Evolutionary conservation across 2,113 vertebrate species (phyloP), one percentile per base, ranked within the genome.

Genomic region (Crocuta crocuta): DNA sequence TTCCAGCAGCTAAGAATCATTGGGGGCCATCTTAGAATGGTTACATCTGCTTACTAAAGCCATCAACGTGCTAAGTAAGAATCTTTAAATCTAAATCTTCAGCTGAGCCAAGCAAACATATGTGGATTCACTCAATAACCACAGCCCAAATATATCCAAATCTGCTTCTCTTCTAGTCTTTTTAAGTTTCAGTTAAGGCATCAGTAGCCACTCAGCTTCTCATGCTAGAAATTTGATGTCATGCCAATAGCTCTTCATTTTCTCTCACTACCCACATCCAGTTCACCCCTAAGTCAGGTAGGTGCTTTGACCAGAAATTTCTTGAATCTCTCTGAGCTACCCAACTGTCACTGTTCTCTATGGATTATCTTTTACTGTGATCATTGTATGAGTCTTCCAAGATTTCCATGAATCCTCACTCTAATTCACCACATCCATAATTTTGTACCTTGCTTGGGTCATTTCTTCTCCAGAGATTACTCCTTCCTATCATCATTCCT

Each of bases 141-240:
- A 70, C 23, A 88, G 13, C 9, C 35, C 17, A 82, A 76, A 55
- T 48, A 88, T 74, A 33, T 91, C 17, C 26, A 55, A 79, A 89
- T 71, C 23, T 74, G 33, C 4, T 66, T 93, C 16, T 79, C 7
- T 80, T 80, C 28, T 68, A 50, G 55, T 86, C 53, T 61, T 85
- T 31, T 86, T 92, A 89, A 21, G 80, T 80, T 91, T 63, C 13
- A 68, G 10, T 45, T 78, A 53, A 91, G 63, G 16, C 9, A 58
- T 78, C 68, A 89, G 31, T 33, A 78, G 33, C 5, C 48, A 95
- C n/a, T 39, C 61, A 90, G 12, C 7, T 87, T 95, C 15, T 21
- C 28, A 63, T 89, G 33, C n/a, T 83, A 79, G n/a, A 79, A 89
- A 68, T 68, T 66, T 96, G 73, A 94, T 81, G 26, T 95, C 63